Evolutionary conservation across 2,113 vertebrate species (phyloP).

Genomic region (Xenopus borealis): DNA sequence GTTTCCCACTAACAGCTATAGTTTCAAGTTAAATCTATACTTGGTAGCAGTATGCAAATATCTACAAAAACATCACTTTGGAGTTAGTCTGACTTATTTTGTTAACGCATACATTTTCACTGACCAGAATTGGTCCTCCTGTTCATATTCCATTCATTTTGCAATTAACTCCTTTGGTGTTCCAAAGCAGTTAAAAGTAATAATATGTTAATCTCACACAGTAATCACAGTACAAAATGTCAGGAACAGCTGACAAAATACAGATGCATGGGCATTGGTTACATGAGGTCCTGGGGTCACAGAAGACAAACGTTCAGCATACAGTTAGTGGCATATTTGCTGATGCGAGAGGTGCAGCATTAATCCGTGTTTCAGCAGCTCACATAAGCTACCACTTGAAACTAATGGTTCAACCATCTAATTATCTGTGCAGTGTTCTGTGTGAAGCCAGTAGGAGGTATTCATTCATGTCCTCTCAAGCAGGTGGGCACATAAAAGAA

Average conservation of each 20-base stretch:
- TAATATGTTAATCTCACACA: constrained; percentile 38
- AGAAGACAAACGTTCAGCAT: constrained; percentile 22
- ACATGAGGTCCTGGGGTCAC: constrained; percentile 36
- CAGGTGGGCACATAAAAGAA: constrained; percentile 45
- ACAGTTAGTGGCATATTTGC: constrained; percentile 34
- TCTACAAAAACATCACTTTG: not conserved
- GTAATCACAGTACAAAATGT: constrained; percentile 30
- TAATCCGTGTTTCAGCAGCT: constrained; percentile 23
- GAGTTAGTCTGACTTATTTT: constrained; percentile 2
- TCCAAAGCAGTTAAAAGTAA: constrained; percentile 22
- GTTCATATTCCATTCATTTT: constrained; percentile 31
- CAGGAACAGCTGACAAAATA: constrained; percentile 41
- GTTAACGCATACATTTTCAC: not conserved
- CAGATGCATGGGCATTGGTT: constrained; percentile 37
- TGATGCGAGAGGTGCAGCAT: constrained; percentile 9
- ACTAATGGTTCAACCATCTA: constrained; percentile 32
- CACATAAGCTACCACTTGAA: constrained; percentile 41
- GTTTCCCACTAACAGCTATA: not conserved
- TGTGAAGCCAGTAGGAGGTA: constrained; percentile 25
- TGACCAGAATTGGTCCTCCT: constrained; percentile 13
- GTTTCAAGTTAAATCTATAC: not conserved
- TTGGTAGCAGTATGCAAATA: constrained; percentile 5
- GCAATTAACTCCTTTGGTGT: constrained; percentile 35
- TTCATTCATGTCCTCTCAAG: constrained; percentile 24
- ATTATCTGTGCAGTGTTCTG: constrained; percentile 28